A percentile compares a stretch with the other conserved stretches of the same genome.
Evolutionary conservation across 2,797 vertebrate species (phyloP).

Genomic region (Microctenopoma lineatum): DNA sequence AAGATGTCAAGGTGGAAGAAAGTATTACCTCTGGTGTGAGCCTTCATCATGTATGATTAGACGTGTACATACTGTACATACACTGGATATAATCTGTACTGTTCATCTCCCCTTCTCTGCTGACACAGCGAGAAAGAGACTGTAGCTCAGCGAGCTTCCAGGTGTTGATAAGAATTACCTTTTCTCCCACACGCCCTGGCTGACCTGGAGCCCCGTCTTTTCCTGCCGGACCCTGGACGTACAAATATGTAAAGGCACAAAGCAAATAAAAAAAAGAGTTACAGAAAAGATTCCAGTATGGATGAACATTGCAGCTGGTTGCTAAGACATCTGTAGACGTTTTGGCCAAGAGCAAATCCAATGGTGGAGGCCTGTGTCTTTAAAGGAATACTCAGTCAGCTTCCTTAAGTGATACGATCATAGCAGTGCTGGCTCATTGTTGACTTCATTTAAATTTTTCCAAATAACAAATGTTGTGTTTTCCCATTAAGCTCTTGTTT

Average conservation of each 20-base stretch:
- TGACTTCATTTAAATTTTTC: neutral
- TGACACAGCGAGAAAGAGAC: neutral
- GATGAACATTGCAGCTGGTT: neutral
- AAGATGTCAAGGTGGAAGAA: constrained; percentile 29
- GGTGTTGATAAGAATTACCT: constrained; percentile 48
- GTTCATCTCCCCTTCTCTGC: too few relatives aligned
- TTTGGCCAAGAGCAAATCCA: constrained; percentile 23
- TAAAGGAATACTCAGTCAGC: constrained; percentile 40
- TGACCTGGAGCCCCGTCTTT: constrained; percentile 76
- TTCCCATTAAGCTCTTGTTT: neutral
- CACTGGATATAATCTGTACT: neutral
- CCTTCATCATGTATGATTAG: neutral
- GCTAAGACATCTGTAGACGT: constrained; percentile 10
- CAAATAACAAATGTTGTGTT: neutral
- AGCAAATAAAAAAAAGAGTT: neutral
- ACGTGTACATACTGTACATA: neutral
- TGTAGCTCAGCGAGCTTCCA: neutral
- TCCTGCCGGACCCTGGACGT: constrained; percentile 85
- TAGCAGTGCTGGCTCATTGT: neutral
- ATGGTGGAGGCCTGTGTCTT: constrained; percentile 12
- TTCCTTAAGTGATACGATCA: constrained; percentile 40
- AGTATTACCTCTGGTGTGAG: neutral
- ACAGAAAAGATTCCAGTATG: neutral
- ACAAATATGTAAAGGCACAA: constrained; percentile 23
- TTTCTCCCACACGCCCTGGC: constrained; percentile 61